Percentiles rank a stretch among this genome's conserved stretches.
These are phyloP conservation scores for Syncerus caffer DNA, from an alignment of 2,797 vertebrate genomes.

Conservation along the genomic window DNA sequence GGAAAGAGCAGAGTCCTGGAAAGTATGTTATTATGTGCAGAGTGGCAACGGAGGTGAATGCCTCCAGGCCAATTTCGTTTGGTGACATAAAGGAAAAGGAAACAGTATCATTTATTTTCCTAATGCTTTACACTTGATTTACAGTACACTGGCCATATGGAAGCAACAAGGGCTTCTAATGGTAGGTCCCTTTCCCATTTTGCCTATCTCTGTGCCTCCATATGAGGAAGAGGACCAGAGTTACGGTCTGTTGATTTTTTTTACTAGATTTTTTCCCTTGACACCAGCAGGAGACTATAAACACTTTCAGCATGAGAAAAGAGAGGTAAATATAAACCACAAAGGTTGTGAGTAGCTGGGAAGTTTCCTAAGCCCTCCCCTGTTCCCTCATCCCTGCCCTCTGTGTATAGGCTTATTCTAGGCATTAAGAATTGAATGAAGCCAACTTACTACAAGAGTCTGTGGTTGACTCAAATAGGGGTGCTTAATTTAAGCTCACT, in stretches of 20 bases:
- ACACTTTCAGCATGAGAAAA: background rate
- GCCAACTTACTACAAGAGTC: background rate
- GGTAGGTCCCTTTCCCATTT: background rate
- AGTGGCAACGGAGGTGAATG: background rate
- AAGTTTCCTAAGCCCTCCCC: background rate
- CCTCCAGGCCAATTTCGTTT: background rate
- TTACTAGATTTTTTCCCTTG: background rate
- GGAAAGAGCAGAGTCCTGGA: background rate
- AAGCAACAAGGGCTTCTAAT: background rate
- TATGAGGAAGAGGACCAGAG: background rate
- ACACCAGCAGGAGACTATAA: background rate
- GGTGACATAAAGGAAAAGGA: background rate
- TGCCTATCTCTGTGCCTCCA: background rate
- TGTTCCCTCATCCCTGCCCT: background rate
- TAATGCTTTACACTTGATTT: background rate
- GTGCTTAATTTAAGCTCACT: background rate
- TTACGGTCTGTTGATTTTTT: background rate
- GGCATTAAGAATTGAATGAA: background rate
- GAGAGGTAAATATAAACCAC: background rate
- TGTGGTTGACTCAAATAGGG: background rate
- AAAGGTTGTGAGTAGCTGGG: no score
- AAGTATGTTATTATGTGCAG: background rate
- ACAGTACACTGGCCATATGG: background rate
- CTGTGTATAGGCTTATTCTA: background rate
- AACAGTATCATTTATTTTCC: background rate